phyloP scores from a whole-genome alignment of 1,140 invertebrate species.

The Mizuhopecten yessoensis region DNA sequence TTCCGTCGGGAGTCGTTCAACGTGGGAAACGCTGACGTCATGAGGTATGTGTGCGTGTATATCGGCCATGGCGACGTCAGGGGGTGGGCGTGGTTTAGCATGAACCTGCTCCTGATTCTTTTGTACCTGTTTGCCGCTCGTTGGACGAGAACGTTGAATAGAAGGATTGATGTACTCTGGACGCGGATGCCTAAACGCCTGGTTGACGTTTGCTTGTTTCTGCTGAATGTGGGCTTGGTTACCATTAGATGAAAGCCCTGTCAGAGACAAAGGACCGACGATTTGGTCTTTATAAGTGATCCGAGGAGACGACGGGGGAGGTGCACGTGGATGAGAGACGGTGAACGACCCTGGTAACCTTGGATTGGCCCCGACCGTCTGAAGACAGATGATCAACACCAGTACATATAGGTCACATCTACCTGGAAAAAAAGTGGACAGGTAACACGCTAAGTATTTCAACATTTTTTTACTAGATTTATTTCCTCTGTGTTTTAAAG shows the following conservation, averaged over 20 bases:
- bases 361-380: not conserved
- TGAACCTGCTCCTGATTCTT: not conserved
- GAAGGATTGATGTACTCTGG: not conserved
- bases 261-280: not conserved
- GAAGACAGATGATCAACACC: not conserved
- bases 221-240: not conserved
- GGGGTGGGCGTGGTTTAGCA: not conserved
- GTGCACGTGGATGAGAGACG: not conserved
- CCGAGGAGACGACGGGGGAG: not conserved
- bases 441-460: no score
- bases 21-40: not conserved
- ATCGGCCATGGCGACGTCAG: not conserved
- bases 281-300: slow-evolving; percentile 17
- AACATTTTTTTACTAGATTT: no score
- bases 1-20: not conserved
- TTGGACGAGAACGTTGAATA: not conserved
- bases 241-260: not conserved
- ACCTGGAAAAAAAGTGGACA: not conserved
- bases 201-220: no score
- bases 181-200: not conserved
- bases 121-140: not conserved
- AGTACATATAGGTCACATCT: not conserved
- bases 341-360: not conserved
- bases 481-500: no score
- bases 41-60: not conserved